These are phyloP conservation scores for Crossaster papposus DNA, from an alignment of 53 echinoderm and acorn worm genomes.

Conservation along the genomic window DNA sequence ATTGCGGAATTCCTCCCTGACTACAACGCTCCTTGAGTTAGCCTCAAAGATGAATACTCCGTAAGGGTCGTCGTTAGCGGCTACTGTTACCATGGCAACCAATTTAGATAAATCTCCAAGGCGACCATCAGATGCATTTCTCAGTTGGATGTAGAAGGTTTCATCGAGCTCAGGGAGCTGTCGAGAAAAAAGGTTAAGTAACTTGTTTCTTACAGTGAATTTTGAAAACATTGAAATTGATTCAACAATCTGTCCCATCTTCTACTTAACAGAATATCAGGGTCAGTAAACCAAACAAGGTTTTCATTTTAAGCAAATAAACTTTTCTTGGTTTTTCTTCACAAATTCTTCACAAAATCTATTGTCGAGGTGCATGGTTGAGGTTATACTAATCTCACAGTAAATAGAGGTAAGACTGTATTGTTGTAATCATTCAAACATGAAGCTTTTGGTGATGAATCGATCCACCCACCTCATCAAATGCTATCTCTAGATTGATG, in stretches of 20 bases:
- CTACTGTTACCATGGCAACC: constrained; percentile 64
- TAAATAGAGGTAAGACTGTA: too few relatives aligned
- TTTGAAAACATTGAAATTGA: not conserved
- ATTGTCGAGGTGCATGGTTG: too few relatives aligned
- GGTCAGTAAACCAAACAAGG: too few relatives aligned
- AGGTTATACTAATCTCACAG: too few relatives aligned
- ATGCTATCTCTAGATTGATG: constrained; percentile 62
- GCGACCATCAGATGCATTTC: constrained; percentile 62
- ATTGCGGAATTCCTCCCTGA: constrained; percentile 65
- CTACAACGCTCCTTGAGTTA: constrained; percentile 65
- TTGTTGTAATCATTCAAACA: too few relatives aligned
- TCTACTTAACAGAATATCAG: too few relatives aligned
- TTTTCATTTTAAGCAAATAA: too few relatives aligned
- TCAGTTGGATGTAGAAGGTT: constrained; percentile 73
- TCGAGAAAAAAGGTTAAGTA: not conserved
- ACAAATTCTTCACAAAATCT: too few relatives aligned
- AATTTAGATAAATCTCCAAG: constrained; percentile 71
- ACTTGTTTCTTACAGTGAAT: not conserved
- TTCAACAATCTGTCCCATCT: too few relatives aligned
- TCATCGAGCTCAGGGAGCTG: constrained; percentile 96
- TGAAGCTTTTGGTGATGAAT: not conserved
- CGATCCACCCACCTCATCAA: constrained; percentile 74
- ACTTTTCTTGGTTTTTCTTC: too few relatives aligned
- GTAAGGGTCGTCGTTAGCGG: constrained; percentile 94
- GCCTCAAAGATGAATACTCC: constrained; percentile 86